Conservation (phyloP, 1,140 invertebrate genomes). For the Asobara japonica region DNA sequence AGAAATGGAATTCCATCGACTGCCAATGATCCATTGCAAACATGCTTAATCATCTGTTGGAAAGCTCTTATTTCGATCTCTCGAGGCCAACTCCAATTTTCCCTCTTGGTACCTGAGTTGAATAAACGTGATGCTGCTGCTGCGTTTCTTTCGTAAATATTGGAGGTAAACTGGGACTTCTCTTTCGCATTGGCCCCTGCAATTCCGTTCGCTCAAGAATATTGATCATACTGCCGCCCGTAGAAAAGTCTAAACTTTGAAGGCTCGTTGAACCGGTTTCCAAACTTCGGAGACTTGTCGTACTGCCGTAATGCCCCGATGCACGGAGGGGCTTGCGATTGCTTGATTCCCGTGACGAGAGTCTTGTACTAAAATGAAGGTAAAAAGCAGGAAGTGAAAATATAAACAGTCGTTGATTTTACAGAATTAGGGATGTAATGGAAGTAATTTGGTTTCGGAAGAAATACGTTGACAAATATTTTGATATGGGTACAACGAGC, state of each 20-base stretch:
- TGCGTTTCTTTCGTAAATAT: slow-evolving; percentile 65
- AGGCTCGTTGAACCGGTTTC: slow-evolving; percentile 40
- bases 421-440: too few species aligned
- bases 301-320: slow-evolving; percentile 48
- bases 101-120: background rate
- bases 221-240: slow-evolving; percentile 51
- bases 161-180: slow-evolving; percentile 71
- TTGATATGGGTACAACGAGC: too few species aligned
- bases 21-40: too few species aligned
- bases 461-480: too few species aligned
- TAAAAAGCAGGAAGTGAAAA: background rate
- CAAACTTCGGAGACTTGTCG: slow-evolving; percentile 50
- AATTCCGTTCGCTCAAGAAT: slow-evolving; percentile 48
- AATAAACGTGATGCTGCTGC: slow-evolving; percentile 32
- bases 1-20: too few species aligned
- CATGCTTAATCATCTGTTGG: too few species aligned
- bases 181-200: slow-evolving; percentile 51
- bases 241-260: slow-evolving; percentile 47
- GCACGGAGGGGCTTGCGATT: slow-evolving; percentile 43
- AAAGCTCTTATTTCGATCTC: background rate
- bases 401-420: too few species aligned
- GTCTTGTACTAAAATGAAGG: slow-evolving; percentile 32
- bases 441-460: too few species aligned
- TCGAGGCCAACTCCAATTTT: too few species aligned
- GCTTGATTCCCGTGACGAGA: slow-evolving; percentile 45